Evolutionary conservation across 2,797 vertebrate species (phyloP).

Genomic region (Acridotheres tristis): DNA sequence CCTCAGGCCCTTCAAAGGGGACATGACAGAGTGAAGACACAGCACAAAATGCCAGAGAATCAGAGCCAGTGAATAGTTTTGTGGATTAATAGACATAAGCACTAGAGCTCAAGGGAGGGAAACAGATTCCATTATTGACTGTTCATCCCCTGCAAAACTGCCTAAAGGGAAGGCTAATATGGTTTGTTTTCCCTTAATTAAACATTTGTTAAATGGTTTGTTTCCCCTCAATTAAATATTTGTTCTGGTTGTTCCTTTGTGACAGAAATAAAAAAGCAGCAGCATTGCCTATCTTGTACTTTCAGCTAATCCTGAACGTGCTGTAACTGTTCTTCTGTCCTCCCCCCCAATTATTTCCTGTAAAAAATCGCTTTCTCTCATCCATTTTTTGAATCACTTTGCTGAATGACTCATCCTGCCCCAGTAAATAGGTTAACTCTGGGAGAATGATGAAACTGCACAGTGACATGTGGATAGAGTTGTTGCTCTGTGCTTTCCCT

Average conservation of each 20-base stretch:
- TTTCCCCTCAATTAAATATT: conserved; percentile 55
- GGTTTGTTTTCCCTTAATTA: conserved; percentile 47
- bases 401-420: not conserved
- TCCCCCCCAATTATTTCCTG: not conserved
- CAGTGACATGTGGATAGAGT: conserved; percentile 3
- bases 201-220: conserved; percentile 55
- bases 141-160: conserved; percentile 15
- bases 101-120: not conserved
- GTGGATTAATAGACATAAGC: conserved; percentile 44
- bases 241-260: conserved; percentile 39
- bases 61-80: conserved; percentile 30
- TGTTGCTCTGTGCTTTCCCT: conserved; percentile 16
- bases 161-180: not conserved
- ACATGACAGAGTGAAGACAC: not conserved
- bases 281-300: conserved; percentile 3
- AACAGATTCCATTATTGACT: conserved; percentile 27
- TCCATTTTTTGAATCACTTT: conserved; percentile 10
- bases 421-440: conserved; percentile 28
- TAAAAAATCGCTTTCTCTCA: conserved; percentile 12
- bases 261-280: conserved; percentile 5
- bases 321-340: conserved; percentile 20
- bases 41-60: conserved; percentile 8
- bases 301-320: conserved; percentile 35
- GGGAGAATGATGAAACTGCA: not conserved
- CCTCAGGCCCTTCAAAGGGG: not conserved